A percentile compares a stretch with the other conserved stretches of the same genome.
phyloP scores from a whole-genome alignment of 1,140 invertebrate species.

The Drosophila sturtevanti region DNA sequence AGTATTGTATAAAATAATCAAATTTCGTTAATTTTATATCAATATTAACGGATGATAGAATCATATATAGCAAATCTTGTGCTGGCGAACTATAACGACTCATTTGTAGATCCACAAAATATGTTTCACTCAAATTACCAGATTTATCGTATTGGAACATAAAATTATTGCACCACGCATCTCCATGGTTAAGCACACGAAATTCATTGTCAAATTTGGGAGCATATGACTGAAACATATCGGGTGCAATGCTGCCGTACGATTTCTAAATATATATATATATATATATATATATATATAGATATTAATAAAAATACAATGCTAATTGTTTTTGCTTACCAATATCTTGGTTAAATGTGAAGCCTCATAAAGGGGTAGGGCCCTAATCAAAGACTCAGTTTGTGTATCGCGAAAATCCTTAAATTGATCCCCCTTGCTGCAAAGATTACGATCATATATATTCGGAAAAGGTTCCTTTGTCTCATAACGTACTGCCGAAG shows the following conservation, averaged over 20 bases:
- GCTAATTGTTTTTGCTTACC: conserved; percentile 19
- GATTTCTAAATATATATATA: conserved; percentile 29
- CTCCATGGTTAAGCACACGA: conserved; percentile 86
- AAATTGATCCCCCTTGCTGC: conserved; percentile 48
- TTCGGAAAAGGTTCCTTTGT: conserved; percentile 48
- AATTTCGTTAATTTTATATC: conserved; percentile 63
- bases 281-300: background rate
- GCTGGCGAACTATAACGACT: conserved; percentile 65
- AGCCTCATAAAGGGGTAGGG: conserved; percentile 37
- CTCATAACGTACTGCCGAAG: conserved; percentile 79
- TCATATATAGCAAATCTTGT: conserved; percentile 63
- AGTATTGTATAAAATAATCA: conserved; percentile 62
- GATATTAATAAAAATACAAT: no score
- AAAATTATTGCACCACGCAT: conserved; percentile 83
- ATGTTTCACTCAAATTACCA: conserved; percentile 45
- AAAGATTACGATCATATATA: conserved; percentile 48
- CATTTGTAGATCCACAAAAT: conserved; percentile 73
- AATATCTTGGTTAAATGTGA: conserved; percentile 26
- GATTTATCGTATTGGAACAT: conserved; percentile 79
- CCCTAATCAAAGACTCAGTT: conserved; percentile 26
- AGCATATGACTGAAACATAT: conserved; percentile 57
- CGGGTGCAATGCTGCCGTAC: conserved; percentile 33
- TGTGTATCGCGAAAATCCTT: conserved; percentile 51
- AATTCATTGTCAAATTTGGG: conserved; percentile 83
- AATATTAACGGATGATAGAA: conserved; percentile 57